Base-by-base conservation (phyloP, 30 jellyfish, hydroid and myxozoan genomes). In the Phacellophora camtschatica region DNA sequence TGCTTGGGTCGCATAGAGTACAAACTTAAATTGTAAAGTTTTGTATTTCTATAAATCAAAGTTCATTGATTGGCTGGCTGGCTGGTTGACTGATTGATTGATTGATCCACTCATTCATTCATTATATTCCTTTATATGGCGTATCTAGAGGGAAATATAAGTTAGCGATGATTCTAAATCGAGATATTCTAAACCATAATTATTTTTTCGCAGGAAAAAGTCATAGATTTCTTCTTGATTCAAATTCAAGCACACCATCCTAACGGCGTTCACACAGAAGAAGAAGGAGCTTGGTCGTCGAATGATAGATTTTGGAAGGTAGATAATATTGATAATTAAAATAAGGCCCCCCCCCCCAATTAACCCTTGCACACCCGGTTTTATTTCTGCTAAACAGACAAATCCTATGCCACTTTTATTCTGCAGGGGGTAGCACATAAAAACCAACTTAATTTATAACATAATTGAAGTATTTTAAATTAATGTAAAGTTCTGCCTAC, bases 201-300 rank as follows among this genome's bases (percentile, higher is more conserved):
- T 13, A 30, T 71, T 45, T n/a, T 16, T 25, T 58, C 50, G 5
- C 66, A 80, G 91, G 84, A 46, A 33, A 37, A 53, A 22, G 74
- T 65, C 32, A 80, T 80, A 0, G 55, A 66, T 12, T 80, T 80
- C 71, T 80, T 80, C 37, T 69, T 33, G 6, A 29, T 80, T 15
- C 91, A 80, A 80, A 36, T 80, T 11, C 65, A 80, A 23, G 33
- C 66, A 16, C 91, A 80, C 28, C 72, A 66, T 71, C 91, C 91
- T 29, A 41, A 22, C 22, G 83, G 89, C 13, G 82, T 54, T 24
- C 62, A 42, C 46, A 46, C 11, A 25, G 89, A 62, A 41, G 82
- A 77, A 22, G 54, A 77, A 4, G 89, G 89, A 13, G 89, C 89
- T 2, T 57, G 81, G 88, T 56, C 88, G 9, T 57, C 88, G 41